phyloP scores from a whole-genome alignment of 2,113 vertebrate genomes.

The Amblyornis subalaris region DNA sequence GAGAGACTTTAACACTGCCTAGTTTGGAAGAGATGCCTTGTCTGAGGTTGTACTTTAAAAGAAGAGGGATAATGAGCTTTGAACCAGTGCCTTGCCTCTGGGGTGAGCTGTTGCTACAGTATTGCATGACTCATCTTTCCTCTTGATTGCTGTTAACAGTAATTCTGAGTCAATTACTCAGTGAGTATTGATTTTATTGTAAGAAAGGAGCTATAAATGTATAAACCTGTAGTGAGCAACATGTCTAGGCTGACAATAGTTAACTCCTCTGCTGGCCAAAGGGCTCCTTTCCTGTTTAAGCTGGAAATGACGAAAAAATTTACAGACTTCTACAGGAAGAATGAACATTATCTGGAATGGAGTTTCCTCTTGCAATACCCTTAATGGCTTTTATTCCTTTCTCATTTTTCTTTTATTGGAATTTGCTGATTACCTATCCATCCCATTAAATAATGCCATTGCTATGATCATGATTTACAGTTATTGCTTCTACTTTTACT shows the following conservation, averaged over 20 bases:
- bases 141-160: neutral
- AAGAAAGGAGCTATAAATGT: neutral
- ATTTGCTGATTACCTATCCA: neutral
- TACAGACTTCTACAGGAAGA: neutral
- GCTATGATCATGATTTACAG: neutral
- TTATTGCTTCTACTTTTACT: neutral
- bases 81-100: neutral
- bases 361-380: neutral
- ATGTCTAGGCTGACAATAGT: neutral
- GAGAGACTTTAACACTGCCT: neutral
- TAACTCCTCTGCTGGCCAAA: neutral
- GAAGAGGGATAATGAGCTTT: neutral
- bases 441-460: neutral
- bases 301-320: neutral
- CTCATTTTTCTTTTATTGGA: neutral
- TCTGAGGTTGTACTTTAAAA: neutral
- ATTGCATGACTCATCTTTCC: accelerated
- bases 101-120: neutral
- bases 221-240: neutral
- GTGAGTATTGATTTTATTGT: neutral
- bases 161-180: neutral
- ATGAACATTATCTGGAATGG: neutral
- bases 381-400: neutral
- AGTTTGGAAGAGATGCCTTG: neutral
- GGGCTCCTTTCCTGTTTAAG: neutral